These are phyloP conservation scores for Heliconius ismenius DNA, from an alignment of 2,888 invertebrate genomes.

Conservation along the genomic window DNA sequence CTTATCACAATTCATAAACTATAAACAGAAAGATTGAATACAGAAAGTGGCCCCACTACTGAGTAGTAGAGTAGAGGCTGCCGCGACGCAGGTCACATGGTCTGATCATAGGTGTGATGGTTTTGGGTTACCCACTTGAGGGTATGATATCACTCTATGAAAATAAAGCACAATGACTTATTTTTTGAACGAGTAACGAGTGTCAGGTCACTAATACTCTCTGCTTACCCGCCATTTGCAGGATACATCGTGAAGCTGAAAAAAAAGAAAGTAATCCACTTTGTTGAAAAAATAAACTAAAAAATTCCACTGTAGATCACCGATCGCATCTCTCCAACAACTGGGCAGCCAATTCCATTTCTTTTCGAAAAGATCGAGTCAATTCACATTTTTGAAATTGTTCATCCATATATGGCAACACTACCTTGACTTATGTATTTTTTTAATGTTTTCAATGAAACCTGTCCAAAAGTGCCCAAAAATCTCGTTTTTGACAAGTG, in stretches of 20 bases:
- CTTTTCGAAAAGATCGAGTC: slow-evolving; percentile 4
- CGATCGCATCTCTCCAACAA: not conserved
- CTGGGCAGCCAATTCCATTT: not conserved
- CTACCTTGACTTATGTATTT: slow-evolving; percentile 19
- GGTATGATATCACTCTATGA: not conserved
- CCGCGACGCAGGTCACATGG: too few relatives aligned
- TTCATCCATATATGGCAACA: slow-evolving; percentile 6
- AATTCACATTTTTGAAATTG: slow-evolving; percentile 17
- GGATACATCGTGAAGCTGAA: not conserved
- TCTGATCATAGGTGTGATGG: too few relatives aligned
- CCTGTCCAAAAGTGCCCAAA: slow-evolving; percentile 13
- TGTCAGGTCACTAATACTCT: not conserved
- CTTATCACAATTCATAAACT: too few relatives aligned
- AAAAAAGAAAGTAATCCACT: not conserved
- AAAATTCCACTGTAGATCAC: slow-evolving; percentile 5
- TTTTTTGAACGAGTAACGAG: not conserved
- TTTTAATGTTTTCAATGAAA: slow-evolving; percentile 24
- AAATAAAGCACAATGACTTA: not conserved
- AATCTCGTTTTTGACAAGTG: slow-evolving; percentile 9
- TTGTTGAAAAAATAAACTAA: not conserved
- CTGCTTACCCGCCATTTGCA: not conserved
- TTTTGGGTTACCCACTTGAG: not conserved
- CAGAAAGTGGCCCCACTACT: too few relatives aligned
- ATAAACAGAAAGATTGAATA: too few relatives aligned
- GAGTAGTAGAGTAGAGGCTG: too few relatives aligned